A percentile compares a stretch with the other conserved stretches of the same genome.
Evolutionary conservation across 2,888 invertebrate species (phyloP).

Genomic region (Idaea biselata): DNA sequence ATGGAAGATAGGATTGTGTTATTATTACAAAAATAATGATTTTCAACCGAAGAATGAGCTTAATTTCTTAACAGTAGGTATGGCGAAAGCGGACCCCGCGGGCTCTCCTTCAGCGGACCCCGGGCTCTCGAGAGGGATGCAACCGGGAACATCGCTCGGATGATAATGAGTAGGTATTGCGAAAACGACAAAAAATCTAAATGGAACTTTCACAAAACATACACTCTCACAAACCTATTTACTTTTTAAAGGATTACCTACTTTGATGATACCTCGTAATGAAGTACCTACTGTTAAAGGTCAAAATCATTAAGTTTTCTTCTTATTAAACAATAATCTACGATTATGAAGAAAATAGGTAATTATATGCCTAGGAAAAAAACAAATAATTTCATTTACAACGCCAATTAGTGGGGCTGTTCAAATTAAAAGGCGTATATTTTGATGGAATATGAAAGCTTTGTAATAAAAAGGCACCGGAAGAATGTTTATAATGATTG

Average conservation of each 20-base stretch:
- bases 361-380: neutral
- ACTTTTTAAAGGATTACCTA: neutral
- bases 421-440: neutral
- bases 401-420: neutral
- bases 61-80: too few species aligned
- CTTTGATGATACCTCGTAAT: neutral
- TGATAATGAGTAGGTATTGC: too few species aligned
- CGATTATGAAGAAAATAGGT: neutral
- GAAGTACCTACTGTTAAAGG: neutral
- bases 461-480: constrained; percentile 1
- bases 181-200: too few species aligned
- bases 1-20: too few species aligned
- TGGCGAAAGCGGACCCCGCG: too few species aligned
- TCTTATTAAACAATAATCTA: neutral
- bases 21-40: too few species aligned
- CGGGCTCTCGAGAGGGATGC: too few species aligned
- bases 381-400: neutral
- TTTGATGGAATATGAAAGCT: constrained; percentile 1
- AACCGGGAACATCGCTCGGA: too few species aligned
- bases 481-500: constrained; percentile 1
- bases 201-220: too few species aligned
- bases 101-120: too few species aligned
- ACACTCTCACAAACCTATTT: too few species aligned
- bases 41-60: too few species aligned
- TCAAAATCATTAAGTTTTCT: neutral